Base-by-base conservation (phyloP, 2,888 invertebrate species). In the Drosophila mimica region DNA sequence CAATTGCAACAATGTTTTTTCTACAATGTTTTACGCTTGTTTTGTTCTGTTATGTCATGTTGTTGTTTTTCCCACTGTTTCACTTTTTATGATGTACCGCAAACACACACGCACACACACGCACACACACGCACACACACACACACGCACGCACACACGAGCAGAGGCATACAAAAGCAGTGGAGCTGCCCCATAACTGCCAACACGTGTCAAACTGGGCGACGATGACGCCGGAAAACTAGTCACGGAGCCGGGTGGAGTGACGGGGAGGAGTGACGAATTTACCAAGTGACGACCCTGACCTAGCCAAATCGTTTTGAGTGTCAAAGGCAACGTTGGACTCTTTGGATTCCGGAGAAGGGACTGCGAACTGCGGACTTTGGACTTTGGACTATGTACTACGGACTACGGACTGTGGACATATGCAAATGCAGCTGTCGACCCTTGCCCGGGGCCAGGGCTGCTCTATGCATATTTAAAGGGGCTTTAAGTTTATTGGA, bases 241-340 rank as follows among this genome's bases (percentile, higher is more conserved):
- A 36, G 53, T 51, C 20, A 30, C 33, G n/a, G 60, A 25, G 11
- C 15, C 46, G 13, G 20, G 20, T 46, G 33, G 25, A 25, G 25
- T 25, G 25, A 25, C 25, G 25, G 9, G 13, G 11, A 4, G 5
- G n/a, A 28, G 34, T 61, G 64, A 65, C 68, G 57, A 54, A 28
- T 30, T 61, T 61, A 65, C 68, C 53, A 54, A 66, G 72, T 48
- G 66, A 51, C 72, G 88, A 86, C 87, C 87, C 82, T 87, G 87
- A 88, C 87, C 87, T 87, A 88, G 87, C 74, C 81, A 83, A 82
- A 86, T 74, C 78, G 82, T 86, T 87, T 82, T 73, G 77, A 81
- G 82, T 86, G 88, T 88, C 87, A 86, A 88, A 83, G 88, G 77
- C 82, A 76, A 68, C 58, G 63, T 61, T 66, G 79, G 67, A 74